Evolutionary conservation across 1,140 invertebrate genomes (phyloP), one percentile per base, ranked within the genome.

Genomic region (Philotrypesis tridentata): DNA sequence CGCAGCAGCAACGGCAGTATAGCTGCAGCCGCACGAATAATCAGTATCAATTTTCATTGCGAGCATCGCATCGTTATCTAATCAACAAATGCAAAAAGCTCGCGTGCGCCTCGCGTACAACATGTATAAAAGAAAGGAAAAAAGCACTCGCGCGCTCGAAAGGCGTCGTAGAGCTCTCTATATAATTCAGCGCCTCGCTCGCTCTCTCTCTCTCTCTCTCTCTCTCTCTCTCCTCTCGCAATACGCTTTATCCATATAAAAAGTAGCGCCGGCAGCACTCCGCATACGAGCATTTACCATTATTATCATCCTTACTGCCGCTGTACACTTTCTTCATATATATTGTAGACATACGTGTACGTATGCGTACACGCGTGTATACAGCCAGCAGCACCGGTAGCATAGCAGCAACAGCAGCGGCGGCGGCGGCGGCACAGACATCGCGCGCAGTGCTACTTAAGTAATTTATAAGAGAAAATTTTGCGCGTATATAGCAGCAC

Each of bases 381-480:
- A 37, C 9, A 37, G 33, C n/a, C n/a, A n/a, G n/a, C n/a, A n/a
- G n/a, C n/a, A n/a, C n/a, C n/a, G n/a, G n/a, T n/a, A n/a, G 9
- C 9, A 37, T 37, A 37, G 33, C 33, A 37, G 33, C 3, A 9
- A 37, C 4, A 37, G 33, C n/a, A 37, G 33, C 3, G 33, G 9
- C 4, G 9, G 33, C 3, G 33, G 9, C 4, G 9, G 33, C 3
- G 33, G 9, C 4, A 37, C 4, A 37, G 33, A 37, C 4, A 37
- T 3, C 33, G 4, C 9, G 5, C 12, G 40, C 55, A 23, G 17
- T 1, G 29, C 17, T 7, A 29, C 72, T 73, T 17, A 4, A 29
- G 25, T 75, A 75, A 75, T 76, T 76, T 76, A 67, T 67, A 65
- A 76, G 6, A 27, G 33, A 76, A 76, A 76, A 76, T 43, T 76